phyloP scores from a whole-genome alignment of 2,113 vertebrate species.

The Thalassarche chlororhynchos region DNA sequence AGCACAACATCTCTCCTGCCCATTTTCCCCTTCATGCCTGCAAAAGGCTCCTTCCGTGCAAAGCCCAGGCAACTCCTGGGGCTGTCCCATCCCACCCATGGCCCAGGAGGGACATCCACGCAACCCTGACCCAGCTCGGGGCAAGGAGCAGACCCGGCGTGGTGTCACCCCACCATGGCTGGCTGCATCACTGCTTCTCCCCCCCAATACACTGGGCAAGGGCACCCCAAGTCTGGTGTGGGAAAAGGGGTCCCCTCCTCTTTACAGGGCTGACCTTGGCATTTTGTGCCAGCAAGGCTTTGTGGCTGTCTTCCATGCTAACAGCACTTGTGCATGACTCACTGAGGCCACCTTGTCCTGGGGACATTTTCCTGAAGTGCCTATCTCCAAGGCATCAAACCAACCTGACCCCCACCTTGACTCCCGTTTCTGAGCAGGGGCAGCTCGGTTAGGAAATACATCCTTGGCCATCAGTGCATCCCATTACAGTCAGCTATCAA shows the following conservation, averaged over 20 bases:
- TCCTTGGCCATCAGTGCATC: background rate
- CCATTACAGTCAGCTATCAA: background rate
- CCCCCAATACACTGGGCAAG: rapidly evolving
- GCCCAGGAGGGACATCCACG: background rate
- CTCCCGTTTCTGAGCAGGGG: background rate
- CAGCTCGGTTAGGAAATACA: background rate
- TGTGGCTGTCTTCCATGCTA: background rate
- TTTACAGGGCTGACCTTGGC: rapidly evolving
- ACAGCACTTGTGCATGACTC: background rate
- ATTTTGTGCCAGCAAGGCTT: background rate
- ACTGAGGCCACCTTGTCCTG: background rate
- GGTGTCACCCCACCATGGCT: background rate
- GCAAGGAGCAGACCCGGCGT: rapidly evolving
- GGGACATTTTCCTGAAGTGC: background rate
- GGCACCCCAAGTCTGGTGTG: no score
- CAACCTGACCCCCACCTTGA: background rate
- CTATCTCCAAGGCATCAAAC: background rate
- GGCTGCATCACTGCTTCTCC: background rate
- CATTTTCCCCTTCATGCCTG: background rate
- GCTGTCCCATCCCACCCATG: background rate
- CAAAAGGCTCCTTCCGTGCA: background rate
- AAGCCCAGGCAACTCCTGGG: background rate
- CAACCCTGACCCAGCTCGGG: background rate
- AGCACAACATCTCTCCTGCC: background rate
- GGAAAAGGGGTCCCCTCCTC: background rate